Base-by-base conservation (phyloP, 1,140 invertebrate species). In the Anastrepha obliqua region DNA sequence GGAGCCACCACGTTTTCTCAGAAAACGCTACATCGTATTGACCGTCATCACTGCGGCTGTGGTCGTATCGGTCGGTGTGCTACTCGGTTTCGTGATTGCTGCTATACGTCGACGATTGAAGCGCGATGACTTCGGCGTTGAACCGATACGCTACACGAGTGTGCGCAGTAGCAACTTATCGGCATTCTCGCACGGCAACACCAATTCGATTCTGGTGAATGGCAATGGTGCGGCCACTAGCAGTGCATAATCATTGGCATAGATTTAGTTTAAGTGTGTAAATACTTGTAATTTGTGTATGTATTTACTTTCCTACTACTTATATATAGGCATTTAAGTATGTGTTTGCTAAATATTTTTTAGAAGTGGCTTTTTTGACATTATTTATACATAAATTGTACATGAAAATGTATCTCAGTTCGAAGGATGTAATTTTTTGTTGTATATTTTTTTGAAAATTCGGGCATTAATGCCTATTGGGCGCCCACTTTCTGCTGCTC, bases 91-190 rank as follows among this genome's bases (percentile, higher is more conserved):
- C 87, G 88, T 89, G 29, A 91, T 93, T 11, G 91, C 90, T 42
- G 92, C 90, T 17, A 89, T 92, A 65, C 91, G 91, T 0, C 89
- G 92, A 8, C 89, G 92, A 0, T 89, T 93, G 20, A 93, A 93
- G 89, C 90, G 91, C 65, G 91, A 89, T 58, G 91, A 92, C n/a
- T 92, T 89, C 7, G 91, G 92, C 9, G 90, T 93, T 8, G 91
- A 92, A 65, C 92, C 92, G 55, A 93, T 93, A 60, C 89, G 92
- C 17, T 93, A 93, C 58, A 93, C 92, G 64, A 92, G 91, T 51
- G 92, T 93, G 0, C 87, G 92, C 13, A 90, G 91, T 85, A 93
- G 92, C 88, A 93, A 92, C 87, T 85, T 93, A 64, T 93, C 92
- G 0, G 87, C 87, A 59, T 89, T 89, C 58, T 88, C 88, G 4